Evolutionary conservation across 2,888 invertebrate species (phyloP), one percentile per base, ranked within the genome.

Genomic region (Lithophane socia): DNA sequence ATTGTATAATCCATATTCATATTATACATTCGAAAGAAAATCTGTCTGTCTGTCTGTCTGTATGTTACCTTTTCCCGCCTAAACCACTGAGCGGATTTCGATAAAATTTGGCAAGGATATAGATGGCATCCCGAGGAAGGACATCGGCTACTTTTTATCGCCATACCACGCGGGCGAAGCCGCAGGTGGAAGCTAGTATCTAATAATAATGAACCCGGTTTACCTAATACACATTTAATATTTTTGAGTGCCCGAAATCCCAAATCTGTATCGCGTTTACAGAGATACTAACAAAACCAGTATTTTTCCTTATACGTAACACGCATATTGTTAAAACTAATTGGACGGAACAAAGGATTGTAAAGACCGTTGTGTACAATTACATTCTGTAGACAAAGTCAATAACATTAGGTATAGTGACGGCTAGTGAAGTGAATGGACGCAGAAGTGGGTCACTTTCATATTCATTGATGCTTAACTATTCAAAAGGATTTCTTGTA

Each of bases 401-500:
- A 82, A 80, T 80, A 77, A 77, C 72, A 81, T 80, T 79, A 56
- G 37, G 47, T 76, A 70, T 66, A 60, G 66, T 60, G 66, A 63
- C 58, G 29, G 77, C 58, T 66, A 61, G 66, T 56, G 63, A 37
- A 66, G 44, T 52, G 67, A 77, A 82, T 56, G 60, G n/a, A 60
- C 71, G 44, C 29, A 64, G 56, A 80, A 80, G 58, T 80, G 61
- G 80, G 82, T 70, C 80, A 82, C 61, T 80, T 82, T 60, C 61
- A 42, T 77, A 82, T 77, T 80, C 82, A 82, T 80, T 82, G 80
- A 54, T 75, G 75, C 47, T 82, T 58, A 77, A 77, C 67, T 77
- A 80, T 82, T 80, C 80, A 77, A 70, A 71, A 71, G 77, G 72
- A 71, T 82, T 77, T 77, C 80, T 80, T 77, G 72, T 82, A 67